A percentile compares a stretch with the other conserved stretches of the same genome.
These are phyloP conservation scores for Cladorhizidae sp. DNA, from an alignment of 37 sponge, comb jelly and placozoan species.

Conservation along the genomic window DNA sequence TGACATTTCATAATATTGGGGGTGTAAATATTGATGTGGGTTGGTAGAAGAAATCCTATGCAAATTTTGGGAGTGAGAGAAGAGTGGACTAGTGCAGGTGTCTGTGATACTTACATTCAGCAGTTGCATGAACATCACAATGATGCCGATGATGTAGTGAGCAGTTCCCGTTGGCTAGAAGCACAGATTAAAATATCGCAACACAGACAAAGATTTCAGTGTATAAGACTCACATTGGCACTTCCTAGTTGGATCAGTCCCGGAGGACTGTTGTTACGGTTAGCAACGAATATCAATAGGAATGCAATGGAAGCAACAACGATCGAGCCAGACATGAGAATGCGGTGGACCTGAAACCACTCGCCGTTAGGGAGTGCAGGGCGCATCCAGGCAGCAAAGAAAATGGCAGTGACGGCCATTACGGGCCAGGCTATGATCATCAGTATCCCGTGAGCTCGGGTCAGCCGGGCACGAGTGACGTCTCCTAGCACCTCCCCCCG, in stretches of 20 bases:
- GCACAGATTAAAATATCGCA: not conserved
- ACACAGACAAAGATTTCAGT: no score
- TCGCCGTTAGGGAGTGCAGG: constrained; percentile 68
- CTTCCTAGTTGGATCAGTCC: constrained; percentile 31
- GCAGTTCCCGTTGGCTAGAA: not conserved
- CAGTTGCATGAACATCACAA: constrained; percentile 59
- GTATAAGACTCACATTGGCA: not conserved
- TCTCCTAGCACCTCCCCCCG: not conserved
- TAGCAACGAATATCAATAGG: constrained; percentile 56
- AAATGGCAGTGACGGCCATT: constrained; percentile 60
- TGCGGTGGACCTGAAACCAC: constrained; percentile 79
- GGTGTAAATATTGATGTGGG: no score
- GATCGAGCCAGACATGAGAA: constrained; percentile 47
- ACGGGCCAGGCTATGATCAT: constrained; percentile 72
- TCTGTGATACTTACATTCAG: constrained; percentile 67
- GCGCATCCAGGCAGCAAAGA: constrained; percentile 80
- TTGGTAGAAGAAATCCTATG: no score
- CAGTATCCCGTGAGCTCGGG: constrained; percentile 52
- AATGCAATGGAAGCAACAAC: constrained; percentile 53
- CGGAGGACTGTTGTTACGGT: constrained; percentile 1
- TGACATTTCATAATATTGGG: no score
- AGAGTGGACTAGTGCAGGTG: no score
- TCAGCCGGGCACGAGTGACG: not conserved
- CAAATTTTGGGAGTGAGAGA: no score
- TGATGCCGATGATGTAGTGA: constrained; percentile 61